Evolutionary conservation across 2,797 vertebrate species (phyloP).

Genomic region (Phaenicophaeus curvirostris): DNA sequence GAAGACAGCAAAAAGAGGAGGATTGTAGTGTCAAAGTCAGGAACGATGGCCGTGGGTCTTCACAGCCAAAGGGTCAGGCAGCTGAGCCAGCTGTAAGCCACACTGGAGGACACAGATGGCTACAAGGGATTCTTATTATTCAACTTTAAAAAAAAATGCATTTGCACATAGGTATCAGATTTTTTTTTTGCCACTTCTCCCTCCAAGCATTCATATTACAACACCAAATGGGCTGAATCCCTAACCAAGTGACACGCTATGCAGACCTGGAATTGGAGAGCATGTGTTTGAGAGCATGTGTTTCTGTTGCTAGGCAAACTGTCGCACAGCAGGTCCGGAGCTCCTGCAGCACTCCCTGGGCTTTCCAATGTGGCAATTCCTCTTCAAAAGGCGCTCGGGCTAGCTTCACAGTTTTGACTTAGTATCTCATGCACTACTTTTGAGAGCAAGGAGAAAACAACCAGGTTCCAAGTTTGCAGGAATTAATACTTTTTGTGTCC

Average conservation of each 20-base stretch:
- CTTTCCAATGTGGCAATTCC: neutral
- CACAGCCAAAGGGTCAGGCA: accelerated
- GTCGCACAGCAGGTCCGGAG: neutral
- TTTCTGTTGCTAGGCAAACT: neutral
- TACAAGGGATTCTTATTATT: neutral
- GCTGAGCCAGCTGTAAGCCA: neutral
- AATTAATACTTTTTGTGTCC: accelerated
- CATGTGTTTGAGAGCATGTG: neutral
- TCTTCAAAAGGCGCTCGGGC: neutral
- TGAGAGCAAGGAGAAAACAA: neutral
- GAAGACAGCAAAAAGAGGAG: neutral
- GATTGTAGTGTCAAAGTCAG: neutral
- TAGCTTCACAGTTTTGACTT: neutral
- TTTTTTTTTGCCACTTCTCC: neutral
- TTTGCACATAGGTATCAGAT: neutral
- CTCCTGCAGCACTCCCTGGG: neutral
- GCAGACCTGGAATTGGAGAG: neutral
- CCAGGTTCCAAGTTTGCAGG: neutral
- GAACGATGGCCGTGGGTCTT: neutral
- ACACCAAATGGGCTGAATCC: neutral
- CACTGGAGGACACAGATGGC: neutral
- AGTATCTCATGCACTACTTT: neutral
- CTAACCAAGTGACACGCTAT: neutral
- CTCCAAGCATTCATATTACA: neutral
- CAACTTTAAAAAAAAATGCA: accelerated